Evolutionary conservation across 2,888 invertebrate genomes (phyloP), one percentile per base, ranked within the genome.

Genomic region (Willowsia nigromaculata): DNA sequence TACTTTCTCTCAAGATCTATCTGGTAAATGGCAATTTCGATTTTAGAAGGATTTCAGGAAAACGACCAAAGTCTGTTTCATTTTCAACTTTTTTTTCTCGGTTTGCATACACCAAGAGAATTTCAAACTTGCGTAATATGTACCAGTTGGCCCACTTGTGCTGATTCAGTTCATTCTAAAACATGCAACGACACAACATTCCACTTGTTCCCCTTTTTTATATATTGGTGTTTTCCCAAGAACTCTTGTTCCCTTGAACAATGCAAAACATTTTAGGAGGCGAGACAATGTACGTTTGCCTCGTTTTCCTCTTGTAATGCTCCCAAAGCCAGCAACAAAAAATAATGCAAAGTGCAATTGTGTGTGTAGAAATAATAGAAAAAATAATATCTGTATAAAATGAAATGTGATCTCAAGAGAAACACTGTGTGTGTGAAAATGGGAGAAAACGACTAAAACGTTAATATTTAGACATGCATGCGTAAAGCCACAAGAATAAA

Each of bases 331-430:
- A 18, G n/a, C 37, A 68, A 30, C 27, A 6, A 62, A 0, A 33
- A 6, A 40, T n/a, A 71, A 22, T 43, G 43, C 25, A 40, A 71
- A 18, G 37, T 43, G 71, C 43, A 71, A 71, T 71, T 71, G 71
- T 71, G 40, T 18, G 40, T 43, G 30, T 43, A 37, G 6, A 43
- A 43, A 37, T 40, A 71, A 62, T 62, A 62, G 62, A 71, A 71
- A 71, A 71, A n/a, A n/a, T n/a, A n/a, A 71, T 40, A 13, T 43
- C 71, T 71, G 18, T 71, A 33, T 76, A 53, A 76, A 76, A 76
- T 76, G 50, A 76, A 76, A 76, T 76, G 76, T 76, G 76, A 47
- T 76, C 76, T 30, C 33, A 50, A 11, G 76, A 76, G 76, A 74
- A 25, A 47, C 27, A 65, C 65, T 30, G 22, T 65, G 65, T 65